Base-by-base conservation (phyloP, 2,888 invertebrate species). In the Torymus aiolomorphi region DNA sequence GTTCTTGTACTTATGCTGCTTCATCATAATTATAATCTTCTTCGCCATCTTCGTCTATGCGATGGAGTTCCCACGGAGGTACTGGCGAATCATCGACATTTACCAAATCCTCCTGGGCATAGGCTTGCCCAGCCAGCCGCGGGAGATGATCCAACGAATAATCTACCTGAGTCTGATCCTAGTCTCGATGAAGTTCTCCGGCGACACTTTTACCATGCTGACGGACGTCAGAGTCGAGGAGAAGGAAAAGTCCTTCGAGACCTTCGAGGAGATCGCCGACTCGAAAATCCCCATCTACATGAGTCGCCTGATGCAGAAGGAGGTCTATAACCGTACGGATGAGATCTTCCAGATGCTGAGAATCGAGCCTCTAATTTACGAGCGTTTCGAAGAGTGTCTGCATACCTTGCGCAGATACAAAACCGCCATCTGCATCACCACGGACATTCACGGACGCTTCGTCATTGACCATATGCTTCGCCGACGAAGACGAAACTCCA, bases 181-280 rank as follows among this genome's bases (percentile, higher is more conserved):
- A 5, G 49, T 59, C 18, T 66, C 65, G 49, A 65, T 74, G 65
- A 57, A 49, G 4, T 66, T 49, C 13, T 74, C 56, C 8, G 18
- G 65, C 2, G 76, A 77, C 12, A 65, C 51, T 2, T 65, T 77
- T 11, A 71, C 76, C 2, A 56, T 31, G 1, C 12, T 77, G 20
- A 65, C 65, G 13, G 63, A 54, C 12, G 20, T 77, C 3, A 71
- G 57, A 20, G 42, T 77, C 14, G 51, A 49, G 10, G n/a, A 13
- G 4, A 8, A 51, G 24, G 74, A 74, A 14, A 62, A 66, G n/a
- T 57, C 71, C 4, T 77, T 71, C 57, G 16, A 65, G 1, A 71
- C 49, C 49, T 65, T 71, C 51, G 51, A 65, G 0, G 57, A 70
- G 2, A 77, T 71, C 1, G 13, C 65, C 24, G 14, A 77, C 2